Base-by-base conservation (phyloP, 2,797 vertebrate species). In the Catharus ustulatus region DNA sequence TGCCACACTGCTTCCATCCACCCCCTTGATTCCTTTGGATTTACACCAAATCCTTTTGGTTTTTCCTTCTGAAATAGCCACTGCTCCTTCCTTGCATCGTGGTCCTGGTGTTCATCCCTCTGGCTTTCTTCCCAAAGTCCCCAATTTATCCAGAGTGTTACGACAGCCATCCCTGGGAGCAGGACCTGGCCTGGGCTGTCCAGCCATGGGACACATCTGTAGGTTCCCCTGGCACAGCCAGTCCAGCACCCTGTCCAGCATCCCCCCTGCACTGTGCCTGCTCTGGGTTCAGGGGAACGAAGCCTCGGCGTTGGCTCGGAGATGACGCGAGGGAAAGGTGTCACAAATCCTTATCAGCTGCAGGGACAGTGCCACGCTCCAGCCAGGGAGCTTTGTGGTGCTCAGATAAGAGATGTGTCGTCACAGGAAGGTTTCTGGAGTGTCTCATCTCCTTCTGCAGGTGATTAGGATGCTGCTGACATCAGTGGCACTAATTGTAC, bases 391-490 rank as follows among this genome's bases (percentile, higher is more conserved):
- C 61, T 55, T 96, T 95, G 84, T 80, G 87, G 45, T 30, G 57
- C 68, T 29, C 82, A 94, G 94, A 89, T 95, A 94, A 96, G 85
- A 89, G 78, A 6, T 22, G 36, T 91, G 83, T 55, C 19, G 0
- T 86, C 95, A 83, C 7, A 82, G 73, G 32, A 86, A 51, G 71
- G 18, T 10, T 80, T 61, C 78, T 64, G 58, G 40, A 80, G 69
- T 72, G 86, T 58, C 87, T 94, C 84, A 34, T 24, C 55, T 72
- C 80, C 59, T 19, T 17, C 54, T 62, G 80, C 80, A 68, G 93
- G 78, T 73, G 78, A 81, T 91, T 51, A 79, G 90, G 90, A 43
- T 79, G 84, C 61, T 64, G 80, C n/a, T 96, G 95, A 67, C 87
- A 88, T 80, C 84, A 64, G 74, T 61, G 67, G 51, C 34, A 51